Conservation (phyloP, 2,797 vertebrate species). For the Eulemur albifrons region DNA sequence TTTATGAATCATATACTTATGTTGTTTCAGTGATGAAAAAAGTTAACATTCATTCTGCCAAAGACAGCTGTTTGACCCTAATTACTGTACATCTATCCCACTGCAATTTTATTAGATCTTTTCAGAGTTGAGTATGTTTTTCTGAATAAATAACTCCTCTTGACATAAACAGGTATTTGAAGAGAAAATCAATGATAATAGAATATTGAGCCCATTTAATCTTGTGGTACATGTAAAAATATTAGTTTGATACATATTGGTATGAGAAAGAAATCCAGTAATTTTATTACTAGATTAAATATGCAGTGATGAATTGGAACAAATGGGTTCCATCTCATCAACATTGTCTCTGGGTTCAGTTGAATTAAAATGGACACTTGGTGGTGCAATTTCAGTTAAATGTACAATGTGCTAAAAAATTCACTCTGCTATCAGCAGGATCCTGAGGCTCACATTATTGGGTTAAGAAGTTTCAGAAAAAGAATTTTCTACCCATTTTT, state of each 20-base stretch:
- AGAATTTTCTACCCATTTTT: not conserved
- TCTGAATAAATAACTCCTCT: not conserved
- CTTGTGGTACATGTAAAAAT: not conserved
- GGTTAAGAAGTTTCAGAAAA: not conserved
- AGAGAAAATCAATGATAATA: not conserved
- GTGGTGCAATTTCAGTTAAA: not conserved
- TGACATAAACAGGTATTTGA: not conserved
- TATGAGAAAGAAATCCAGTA: not conserved
- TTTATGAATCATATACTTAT: not conserved
- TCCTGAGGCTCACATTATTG: not conserved
- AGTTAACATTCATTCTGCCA: not conserved
- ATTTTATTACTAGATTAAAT: not conserved
- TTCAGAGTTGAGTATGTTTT: not conserved
- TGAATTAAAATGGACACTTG: not conserved
- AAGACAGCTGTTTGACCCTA: not conserved
- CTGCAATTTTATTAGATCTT: not conserved
- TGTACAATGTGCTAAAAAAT: not conserved
- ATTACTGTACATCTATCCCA: not conserved
- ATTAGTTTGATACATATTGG: not conserved
- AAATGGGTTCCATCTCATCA: not conserved
- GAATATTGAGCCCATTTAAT: not conserved
- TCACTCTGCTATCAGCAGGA: not conserved
- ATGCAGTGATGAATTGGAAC: not conserved
- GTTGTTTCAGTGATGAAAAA: not conserved
- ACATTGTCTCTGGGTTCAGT: not conserved